Conservation (phyloP, 2,797 vertebrate species). For the Esox masquinongy region DNA sequence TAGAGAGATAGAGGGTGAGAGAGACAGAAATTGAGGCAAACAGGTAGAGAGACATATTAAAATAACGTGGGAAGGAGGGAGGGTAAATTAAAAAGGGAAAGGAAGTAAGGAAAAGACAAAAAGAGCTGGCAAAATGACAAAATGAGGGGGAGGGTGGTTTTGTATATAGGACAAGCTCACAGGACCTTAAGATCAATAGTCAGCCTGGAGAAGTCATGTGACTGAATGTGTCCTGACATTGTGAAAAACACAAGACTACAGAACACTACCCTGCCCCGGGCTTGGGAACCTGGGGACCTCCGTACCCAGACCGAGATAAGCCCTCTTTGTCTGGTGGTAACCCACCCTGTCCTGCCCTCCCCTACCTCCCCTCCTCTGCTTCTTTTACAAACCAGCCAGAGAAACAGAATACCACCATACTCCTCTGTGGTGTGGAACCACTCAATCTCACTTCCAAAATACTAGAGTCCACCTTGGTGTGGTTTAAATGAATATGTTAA, state of each 20-base stretch:
- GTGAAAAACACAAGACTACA: conserved; percentile 14
- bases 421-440: neutral
- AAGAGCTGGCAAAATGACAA: neutral
- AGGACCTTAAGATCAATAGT: conserved; percentile 26
- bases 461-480: neutral
- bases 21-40: conserved; percentile 12
- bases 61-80: neutral
- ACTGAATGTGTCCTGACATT: conserved; percentile 33
- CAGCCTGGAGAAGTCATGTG: conserved; percentile 8
- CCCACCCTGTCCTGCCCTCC: neutral
- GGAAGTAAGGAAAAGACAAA: conserved; percentile 2
- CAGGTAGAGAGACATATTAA: conserved; percentile 17
- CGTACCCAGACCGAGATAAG: conserved; percentile 31
- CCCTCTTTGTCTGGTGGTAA: conserved; percentile 49
- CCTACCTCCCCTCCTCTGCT: conserved; percentile 1
- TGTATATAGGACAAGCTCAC: conserved; percentile 15
- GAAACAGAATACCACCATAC: conserved; percentile 34
- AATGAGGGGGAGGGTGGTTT: neutral
- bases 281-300: conserved; percentile 36
- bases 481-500: no score
- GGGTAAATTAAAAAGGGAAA: conserved; percentile 5
- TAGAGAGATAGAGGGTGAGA: neutral
- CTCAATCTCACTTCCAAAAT: neutral
- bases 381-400: conserved; percentile 16
- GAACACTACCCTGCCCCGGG: neutral